Evolutionary conservation across 2,888 invertebrate species (phyloP), one percentile per base, ranked within the genome.

Genomic region (Nephrocerus scutellatus): DNA sequence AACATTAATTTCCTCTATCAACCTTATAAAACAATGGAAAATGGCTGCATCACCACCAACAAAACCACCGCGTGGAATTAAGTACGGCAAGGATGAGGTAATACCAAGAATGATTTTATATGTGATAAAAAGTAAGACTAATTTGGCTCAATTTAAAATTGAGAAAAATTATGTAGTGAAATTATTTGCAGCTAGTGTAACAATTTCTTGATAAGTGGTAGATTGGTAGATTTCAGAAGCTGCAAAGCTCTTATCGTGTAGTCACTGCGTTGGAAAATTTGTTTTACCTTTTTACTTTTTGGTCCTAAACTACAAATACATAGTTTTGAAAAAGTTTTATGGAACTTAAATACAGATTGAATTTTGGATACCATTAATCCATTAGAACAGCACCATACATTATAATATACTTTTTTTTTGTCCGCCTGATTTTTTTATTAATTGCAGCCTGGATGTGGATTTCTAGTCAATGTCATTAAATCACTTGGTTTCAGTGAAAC

Each of bases 401-500:
- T 13, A 25, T 30, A 14, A 30, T 12, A 23, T n/a, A 21, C 20
- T 40, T 21, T 5, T 29, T 2, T 39, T 33, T 39, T 30, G 4
- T 6, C 24, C 31, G 15, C 20, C 34, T 3, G 7, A 15, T 31
- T 20, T 24, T 13, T 23, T 44, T 12, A 7, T 23, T 22, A 23
- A 38, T 51, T 48, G 15, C 66, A 87, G 87, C 84, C 84, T 63
- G 86, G 68, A 20, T 68, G 68, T 44, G 68, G 88, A 39, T 74
- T 88, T 40, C 72, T 97, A 52, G 95, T 96, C 81, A 89, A 91
- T 41, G 93, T 97, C 30, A 93, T 97, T 51, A 80, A 93, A 49
- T 91, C 93, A 1, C 70, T 97, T 42, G 93, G 93, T 18, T 86
- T 92, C 7, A 91, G 91, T 71, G 91, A 90, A 66, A 91, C 89